Evolutionary conservation across 2,113 vertebrate genomes (phyloP).

Genomic region (Sitta europaea): DNA sequence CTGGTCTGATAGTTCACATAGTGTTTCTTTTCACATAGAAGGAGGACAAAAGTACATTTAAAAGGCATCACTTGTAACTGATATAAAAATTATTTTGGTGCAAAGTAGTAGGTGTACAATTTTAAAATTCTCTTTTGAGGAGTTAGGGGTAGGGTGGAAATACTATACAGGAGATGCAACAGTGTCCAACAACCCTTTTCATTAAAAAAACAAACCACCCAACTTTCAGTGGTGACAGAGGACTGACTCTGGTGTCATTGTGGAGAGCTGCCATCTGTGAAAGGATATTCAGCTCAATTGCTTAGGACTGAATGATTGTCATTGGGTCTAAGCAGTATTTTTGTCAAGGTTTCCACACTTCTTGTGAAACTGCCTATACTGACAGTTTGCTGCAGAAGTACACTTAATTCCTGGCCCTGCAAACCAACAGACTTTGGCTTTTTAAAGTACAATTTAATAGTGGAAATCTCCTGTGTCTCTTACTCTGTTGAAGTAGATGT

Average conservation of each 20-base stretch:
- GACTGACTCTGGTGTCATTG: neutral
- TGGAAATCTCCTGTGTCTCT: neutral
- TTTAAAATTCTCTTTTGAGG: neutral
- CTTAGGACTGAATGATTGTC: slow-evolving; percentile 47
- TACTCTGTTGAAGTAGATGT: neutral
- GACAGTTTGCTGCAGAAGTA: slow-evolving; percentile 23
- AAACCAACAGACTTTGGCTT: neutral
- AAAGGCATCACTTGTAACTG: neutral
- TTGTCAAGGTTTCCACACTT: slow-evolving; percentile 43
- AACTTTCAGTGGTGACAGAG: neutral
- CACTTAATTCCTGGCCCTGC: neutral
- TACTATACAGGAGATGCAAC: neutral
- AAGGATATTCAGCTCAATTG: slow-evolving; percentile 24
- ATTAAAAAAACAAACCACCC: neutral
- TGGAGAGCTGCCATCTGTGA: slow-evolving; percentile 16
- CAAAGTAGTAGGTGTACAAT: neutral
- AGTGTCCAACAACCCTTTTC: neutral
- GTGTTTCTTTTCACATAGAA: neutral
- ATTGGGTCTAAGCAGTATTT: slow-evolving; percentile 18
- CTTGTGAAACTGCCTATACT: neutral
- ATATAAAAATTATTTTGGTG: neutral
- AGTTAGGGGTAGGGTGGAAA: neutral
- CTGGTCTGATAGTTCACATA: neutral
- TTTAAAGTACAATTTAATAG: neutral
- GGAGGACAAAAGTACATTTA: neutral